Evolutionary conservation across 2,113 vertebrate species (phyloP).

Genomic region (Ahaetulla prasina): DNA sequence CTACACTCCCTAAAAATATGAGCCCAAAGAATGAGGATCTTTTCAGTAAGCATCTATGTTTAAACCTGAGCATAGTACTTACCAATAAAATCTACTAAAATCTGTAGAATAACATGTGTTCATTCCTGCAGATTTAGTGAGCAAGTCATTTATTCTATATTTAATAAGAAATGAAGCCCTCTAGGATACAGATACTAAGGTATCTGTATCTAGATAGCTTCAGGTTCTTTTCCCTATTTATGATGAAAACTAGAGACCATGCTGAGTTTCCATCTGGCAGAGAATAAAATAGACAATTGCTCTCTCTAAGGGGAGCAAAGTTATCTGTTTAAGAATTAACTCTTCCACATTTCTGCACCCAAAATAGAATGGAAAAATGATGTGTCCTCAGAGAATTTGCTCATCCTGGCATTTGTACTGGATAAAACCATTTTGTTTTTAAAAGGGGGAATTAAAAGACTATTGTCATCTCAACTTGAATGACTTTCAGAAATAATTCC

Average conservation of each 20-base stretch:
- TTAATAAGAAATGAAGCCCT: not conserved
- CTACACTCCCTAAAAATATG: not conserved
- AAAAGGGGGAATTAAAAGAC: constrained; percentile 22
- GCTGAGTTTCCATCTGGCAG: not conserved
- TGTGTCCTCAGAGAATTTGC: not conserved
- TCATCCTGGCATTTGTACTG: not conserved
- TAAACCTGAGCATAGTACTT: not conserved
- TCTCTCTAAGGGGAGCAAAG: not conserved
- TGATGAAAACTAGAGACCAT: not conserved
- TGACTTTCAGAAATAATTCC: constrained; percentile 19
- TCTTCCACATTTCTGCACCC: not conserved
- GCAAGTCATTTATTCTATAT: not conserved
- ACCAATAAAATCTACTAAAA: not conserved
- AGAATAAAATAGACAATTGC: not conserved
- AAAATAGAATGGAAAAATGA: not conserved
- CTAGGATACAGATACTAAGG: not conserved
- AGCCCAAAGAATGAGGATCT: not conserved
- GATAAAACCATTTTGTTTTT: constrained; percentile 13
- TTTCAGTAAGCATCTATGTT: not conserved
- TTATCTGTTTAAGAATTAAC: not conserved
- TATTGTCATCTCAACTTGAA: not conserved
- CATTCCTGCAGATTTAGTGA: not conserved
- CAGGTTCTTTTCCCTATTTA: not conserved
- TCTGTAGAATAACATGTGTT: not conserved
- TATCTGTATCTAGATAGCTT: not conserved